Evolutionary conservation across 37 sponge, comb jelly and placozoan genomes (phyloP).

Genomic region (Cladorhizidae sp.): DNA sequence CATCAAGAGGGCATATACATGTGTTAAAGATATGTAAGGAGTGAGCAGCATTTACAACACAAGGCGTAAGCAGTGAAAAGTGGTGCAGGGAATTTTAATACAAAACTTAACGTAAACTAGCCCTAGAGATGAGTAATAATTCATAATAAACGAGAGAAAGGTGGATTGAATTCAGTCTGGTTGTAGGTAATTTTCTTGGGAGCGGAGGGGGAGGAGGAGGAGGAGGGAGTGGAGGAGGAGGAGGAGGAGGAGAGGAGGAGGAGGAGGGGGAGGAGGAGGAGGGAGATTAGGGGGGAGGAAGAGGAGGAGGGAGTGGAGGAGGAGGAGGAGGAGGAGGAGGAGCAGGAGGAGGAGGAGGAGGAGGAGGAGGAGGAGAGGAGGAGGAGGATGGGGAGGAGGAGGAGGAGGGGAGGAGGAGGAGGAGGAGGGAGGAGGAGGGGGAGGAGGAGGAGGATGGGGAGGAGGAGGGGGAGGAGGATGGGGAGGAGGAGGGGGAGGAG

Average conservation of each 20-base stretch:
- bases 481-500: slow-evolving; percentile 13
- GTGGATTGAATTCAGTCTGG: background rate
- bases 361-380: too few species aligned
- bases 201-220: slow-evolving; percentile 17
- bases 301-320: too few species aligned
- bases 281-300: too few species aligned
- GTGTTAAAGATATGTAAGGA: too few species aligned
- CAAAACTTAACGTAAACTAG: background rate
- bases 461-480: too few species aligned
- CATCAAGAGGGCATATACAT: too few species aligned
- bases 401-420: background rate
- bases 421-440: background rate
- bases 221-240: too few species aligned
- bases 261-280: background rate
- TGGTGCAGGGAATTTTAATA: background rate
- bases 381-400: too few species aligned
- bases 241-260: background rate
- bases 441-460: too few species aligned
- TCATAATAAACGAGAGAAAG: background rate
- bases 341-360: slow-evolving; percentile 1
- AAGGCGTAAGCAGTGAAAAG: too few species aligned
- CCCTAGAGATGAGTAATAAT: background rate
- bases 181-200: slow-evolving; percentile 1
- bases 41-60: too few species aligned
- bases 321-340: background rate